Evolutionary conservation across 1,140 invertebrate species (phyloP), one percentile per base, ranked within the genome.

Genomic region (Eriosoma lanigerum): DNA sequence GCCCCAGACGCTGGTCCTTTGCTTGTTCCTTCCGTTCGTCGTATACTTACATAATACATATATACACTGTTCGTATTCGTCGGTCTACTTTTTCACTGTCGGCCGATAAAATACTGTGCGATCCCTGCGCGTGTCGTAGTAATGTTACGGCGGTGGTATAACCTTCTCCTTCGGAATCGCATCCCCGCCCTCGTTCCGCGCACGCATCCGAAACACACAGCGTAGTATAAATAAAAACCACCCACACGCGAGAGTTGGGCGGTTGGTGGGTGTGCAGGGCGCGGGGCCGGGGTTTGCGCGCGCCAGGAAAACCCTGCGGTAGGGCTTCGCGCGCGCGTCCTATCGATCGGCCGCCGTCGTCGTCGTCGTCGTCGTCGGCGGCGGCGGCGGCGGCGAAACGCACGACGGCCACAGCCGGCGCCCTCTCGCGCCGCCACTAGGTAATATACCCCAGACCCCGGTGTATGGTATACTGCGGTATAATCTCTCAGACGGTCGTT

Each of bases 51-150:
- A n/a, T n/a, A n/a, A n/a, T n/a, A n/a, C n/a, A n/a, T n/a, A n/a
- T n/a, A n/a, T n/a, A n/a, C n/a, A n/a, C n/a, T 12, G n/a, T 12
- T 21, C 17, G 19, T n/a, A 21, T 21, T 60, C 15, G 66, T 64
- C 29, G 9, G 8, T 5, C 29, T 56, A n/a, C 26, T 76, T 76
- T 76, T 76, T 76, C 73, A 44, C 73, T 60, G 73, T 76, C 54
- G 26, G 72, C 72, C 72, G 72, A 76, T 76, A 76, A 76, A 76
- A 76, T 60, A 76, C 38, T 19, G 56, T 60, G 21, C 54, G 54
- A 54, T 19, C 52, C 72, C 19, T 54, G 13, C 72, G 19, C 29
- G 6, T 21, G 1, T 5, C 24, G 68, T 72, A 32, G 64, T 68
- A 38, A 38, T 38, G n/a, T 17, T 2, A 3, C 8, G 17, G 60